phyloP scores from a whole-genome alignment of 2,113 vertebrate genomes.

The Tinamus guttatus region DNA sequence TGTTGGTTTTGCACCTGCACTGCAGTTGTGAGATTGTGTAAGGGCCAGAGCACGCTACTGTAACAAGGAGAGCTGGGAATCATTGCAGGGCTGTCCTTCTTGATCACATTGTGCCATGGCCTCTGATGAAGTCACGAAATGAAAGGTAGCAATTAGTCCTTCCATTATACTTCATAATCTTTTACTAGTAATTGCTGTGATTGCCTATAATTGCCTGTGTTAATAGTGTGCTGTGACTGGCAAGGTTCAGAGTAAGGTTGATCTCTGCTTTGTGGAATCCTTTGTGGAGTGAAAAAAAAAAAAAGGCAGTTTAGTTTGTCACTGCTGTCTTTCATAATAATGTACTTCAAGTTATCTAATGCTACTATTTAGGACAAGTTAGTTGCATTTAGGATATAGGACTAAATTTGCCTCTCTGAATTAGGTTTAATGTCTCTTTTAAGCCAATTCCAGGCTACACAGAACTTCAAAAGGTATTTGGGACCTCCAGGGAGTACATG shows the following conservation, averaged over 20 bases:
- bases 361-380: background rate
- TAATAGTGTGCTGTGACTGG: background rate
- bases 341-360: background rate
- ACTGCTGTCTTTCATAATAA: background rate
- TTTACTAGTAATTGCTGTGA: slow-evolving; percentile 36
- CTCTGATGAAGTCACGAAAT: background rate
- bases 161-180: slow-evolving; percentile 1
- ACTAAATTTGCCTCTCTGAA: background rate
- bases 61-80: background rate
- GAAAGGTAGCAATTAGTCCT: background rate
- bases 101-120: background rate
- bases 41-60: rapidly evolving
- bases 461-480: background rate
- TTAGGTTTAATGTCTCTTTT: background rate
- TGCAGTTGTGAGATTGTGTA: background rate
- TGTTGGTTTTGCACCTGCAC: background rate
- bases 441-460: background rate
- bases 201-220: slow-evolving; percentile 23
- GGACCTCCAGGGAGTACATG: background rate
- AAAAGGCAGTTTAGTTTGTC: background rate
- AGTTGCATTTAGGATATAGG: background rate
- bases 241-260: background rate
- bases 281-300: too few species aligned
- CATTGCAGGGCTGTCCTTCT: background rate
- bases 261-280: background rate